A percentile compares a stretch with the other conserved stretches of the same genome.
phyloP scores from a whole-genome alignment of 1,140 invertebrate species.

The Myzus persicae region DNA sequence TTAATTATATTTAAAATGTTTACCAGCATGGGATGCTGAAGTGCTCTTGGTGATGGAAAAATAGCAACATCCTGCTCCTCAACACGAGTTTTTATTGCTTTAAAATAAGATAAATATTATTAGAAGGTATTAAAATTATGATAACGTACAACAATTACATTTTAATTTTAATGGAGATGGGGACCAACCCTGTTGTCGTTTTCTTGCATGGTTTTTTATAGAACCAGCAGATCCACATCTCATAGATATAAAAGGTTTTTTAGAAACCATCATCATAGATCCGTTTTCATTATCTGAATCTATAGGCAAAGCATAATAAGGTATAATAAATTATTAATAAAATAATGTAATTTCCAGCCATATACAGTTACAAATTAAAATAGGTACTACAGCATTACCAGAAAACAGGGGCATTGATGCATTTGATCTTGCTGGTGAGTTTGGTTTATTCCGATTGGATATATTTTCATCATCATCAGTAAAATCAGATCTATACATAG shows the following conservation, averaged over 20 bases:
- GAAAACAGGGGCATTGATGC: background rate
- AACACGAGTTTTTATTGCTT: background rate
- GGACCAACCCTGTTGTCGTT: background rate
- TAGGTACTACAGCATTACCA: background rate
- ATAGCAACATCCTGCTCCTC: background rate
- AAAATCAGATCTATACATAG: background rate
- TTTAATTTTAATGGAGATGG: background rate
- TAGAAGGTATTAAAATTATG: background rate
- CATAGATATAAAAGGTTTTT: background rate
- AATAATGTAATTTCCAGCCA: background rate
- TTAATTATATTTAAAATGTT: too few relatives aligned
- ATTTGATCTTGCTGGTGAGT: background rate
- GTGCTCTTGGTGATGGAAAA: background rate
- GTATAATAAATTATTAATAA: background rate
- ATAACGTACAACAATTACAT: background rate
- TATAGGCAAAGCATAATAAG: background rate
- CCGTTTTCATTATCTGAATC: background rate
- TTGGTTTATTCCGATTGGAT: background rate
- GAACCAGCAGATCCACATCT: background rate
- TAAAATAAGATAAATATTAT: background rate
- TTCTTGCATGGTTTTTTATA: background rate
- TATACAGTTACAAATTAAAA: too few relatives aligned
- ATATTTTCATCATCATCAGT: background rate
- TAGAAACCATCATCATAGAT: background rate
- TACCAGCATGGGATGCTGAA: background rate